Evolutionary conservation across 2,113 vertebrate species (phyloP), one percentile per base, ranked within the genome.

Genomic region (Chlamydotis undulata): DNA sequence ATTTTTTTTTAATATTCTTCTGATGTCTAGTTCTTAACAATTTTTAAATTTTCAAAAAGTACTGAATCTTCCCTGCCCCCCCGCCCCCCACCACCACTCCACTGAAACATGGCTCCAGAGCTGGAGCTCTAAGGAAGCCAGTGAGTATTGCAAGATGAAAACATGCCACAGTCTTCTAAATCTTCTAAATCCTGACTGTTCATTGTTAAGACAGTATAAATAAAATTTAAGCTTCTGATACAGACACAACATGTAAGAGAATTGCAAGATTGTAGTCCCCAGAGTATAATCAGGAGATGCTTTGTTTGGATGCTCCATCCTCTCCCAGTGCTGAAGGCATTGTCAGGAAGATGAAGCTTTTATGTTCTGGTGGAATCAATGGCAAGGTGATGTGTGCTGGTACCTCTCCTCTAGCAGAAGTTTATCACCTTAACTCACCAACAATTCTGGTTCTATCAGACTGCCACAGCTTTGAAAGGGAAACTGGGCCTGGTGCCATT

Each of bases 31-130:
- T 70, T 76, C 10, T n/a, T 63, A 35, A 65, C 3, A 7, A 45
- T 35, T 82, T 64, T 55, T 67, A 87, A 67, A 15, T 78, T 87
- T 74, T 41, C 9, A 37, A 25, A 31, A 79, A 68, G 23, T 35
- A 31, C 23, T 59, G 12, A 3, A 4, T 41, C 41, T 56, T 45
- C 1, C 0, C n/a, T n/a, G n/a, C n/a, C 6, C 22, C 7, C 12
- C 41, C 41, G n/a, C 14, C 41, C 14, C 41, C 41, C 12, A 39
- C n/a, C n/a, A 41, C 41, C 41, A 12, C 41, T 3, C 7, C 9
- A 19, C 41, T 65, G 55, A 91, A 73, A 70, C 26, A 16, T 14
- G 17, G 9, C 33, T 91, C 68, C 52, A 73, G 65, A 56, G n/a
- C 31, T 68, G 49, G 37, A 23, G 14, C 35, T 93, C n/a, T 87